phyloP scores from a whole-genome alignment of 2,888 invertebrate genomes.

The Xylota sylvarum region DNA sequence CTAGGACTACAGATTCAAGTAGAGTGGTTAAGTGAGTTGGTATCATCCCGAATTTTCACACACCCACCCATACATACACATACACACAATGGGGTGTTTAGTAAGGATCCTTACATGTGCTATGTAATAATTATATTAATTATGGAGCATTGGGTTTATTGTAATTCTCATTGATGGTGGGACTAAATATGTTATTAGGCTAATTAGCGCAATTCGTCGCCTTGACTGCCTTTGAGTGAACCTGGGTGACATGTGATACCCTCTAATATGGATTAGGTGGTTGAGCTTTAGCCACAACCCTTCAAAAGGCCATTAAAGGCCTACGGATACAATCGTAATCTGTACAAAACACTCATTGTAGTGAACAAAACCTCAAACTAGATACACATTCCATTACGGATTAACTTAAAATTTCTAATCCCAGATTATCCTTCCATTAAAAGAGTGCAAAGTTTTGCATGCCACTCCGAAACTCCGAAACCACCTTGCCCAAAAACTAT shows the following conservation, averaged over 20 bases:
- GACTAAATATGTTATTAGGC: conserved; percentile 34
- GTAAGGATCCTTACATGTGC: conserved; percentile 28
- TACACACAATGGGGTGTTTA: not conserved
- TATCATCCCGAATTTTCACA: not conserved
- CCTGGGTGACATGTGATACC: not conserved
- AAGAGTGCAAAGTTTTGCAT: not conserved
- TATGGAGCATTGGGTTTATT: not conserved
- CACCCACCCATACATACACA: not conserved
- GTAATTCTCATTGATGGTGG: conserved; percentile 11
- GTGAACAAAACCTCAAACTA: not conserved
- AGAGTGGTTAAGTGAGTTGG: conserved; percentile 9
- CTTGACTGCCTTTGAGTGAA: conserved; percentile 13
- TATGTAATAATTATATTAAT: conserved; percentile 48
- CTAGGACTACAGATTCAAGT: not conserved
- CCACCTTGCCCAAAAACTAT: not conserved
- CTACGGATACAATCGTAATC: not conserved
- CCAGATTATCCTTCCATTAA: conserved; percentile 1
- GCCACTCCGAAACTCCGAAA: not conserved
- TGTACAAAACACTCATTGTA: not conserved
- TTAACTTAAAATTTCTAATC: not conserved
- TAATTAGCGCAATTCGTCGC: conserved; percentile 35
- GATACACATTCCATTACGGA: not conserved
- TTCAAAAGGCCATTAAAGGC: not conserved
- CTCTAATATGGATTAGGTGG: not conserved
- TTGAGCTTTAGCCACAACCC: not conserved